phyloP scores from a whole-genome alignment of 2,797 vertebrate species.

The Pagetopsis macropterus region DNA sequence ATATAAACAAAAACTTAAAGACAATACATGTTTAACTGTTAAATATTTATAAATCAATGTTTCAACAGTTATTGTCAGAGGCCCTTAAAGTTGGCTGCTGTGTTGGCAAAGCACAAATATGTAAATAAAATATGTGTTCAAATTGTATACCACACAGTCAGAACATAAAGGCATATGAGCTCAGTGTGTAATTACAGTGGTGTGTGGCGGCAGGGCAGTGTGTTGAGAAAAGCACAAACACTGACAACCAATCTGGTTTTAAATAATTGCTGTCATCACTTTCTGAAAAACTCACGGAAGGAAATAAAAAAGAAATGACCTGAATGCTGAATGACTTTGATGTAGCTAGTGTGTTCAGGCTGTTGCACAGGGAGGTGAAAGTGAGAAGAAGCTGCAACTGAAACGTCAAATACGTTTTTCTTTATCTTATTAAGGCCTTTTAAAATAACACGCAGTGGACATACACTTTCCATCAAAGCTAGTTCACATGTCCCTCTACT shows the following conservation, averaged over 20 bases:
- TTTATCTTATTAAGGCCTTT: conserved; percentile 2
- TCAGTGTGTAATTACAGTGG: conserved; percentile 2
- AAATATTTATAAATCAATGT: no score
- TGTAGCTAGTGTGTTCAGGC: conserved; percentile 57
- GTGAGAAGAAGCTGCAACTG: conserved; percentile 51
- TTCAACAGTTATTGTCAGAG: no score
- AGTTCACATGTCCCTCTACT: conserved; percentile 17
- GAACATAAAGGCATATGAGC: background rate
- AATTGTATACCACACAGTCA: background rate
- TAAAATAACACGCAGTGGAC: conserved; percentile 5
- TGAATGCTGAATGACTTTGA: conserved; percentile 55
- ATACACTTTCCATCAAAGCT: conserved; percentile 13
- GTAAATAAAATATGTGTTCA: background rate
- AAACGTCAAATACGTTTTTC: conserved; percentile 58
- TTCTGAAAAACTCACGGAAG: conserved; percentile 26
- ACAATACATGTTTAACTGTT: no score
- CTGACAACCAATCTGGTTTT: conserved; percentile 1
- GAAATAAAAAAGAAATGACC: conserved; percentile 3
- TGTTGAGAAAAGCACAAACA: conserved; percentile 21
- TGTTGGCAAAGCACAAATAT: conserved; percentile 4
- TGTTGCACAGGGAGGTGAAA: conserved; percentile 55
- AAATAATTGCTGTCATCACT: conserved; percentile 24
- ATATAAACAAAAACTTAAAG: no score
- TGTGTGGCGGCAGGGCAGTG: background rate
- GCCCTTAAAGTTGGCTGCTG: background rate